A percentile compares a stretch with the other conserved stretches of the same genome.
Conservation (phyloP, 1,140 invertebrate species). For the Drosophila virilis region DNA sequence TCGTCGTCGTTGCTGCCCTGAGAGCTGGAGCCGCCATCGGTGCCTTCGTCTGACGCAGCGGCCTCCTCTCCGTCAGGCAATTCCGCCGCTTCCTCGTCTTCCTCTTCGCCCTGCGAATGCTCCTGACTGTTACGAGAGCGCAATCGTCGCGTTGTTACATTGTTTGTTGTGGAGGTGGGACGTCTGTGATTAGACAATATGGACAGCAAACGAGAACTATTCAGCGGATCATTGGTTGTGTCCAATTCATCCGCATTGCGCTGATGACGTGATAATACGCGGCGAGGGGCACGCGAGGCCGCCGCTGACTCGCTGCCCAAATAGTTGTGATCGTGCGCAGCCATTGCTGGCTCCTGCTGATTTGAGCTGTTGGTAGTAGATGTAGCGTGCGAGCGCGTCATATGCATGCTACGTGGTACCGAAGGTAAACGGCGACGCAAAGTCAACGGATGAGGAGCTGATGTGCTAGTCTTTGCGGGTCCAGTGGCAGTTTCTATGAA, state of each 20-base stretch:
- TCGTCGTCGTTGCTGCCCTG: slow-evolving; percentile 57
- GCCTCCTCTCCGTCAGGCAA: slow-evolving; percentile 58
- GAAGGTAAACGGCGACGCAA: slow-evolving; percentile 59
- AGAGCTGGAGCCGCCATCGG: slow-evolving; percentile 71
- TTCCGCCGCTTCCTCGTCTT: slow-evolving; percentile 30
- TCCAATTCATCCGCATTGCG: slow-evolving; percentile 82
- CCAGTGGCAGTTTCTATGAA: slow-evolving; percentile 48
- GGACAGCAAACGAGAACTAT: slow-evolving; percentile 51
- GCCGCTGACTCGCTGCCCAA: slow-evolving; percentile 59
- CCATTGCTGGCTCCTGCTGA: slow-evolving; percentile 35
- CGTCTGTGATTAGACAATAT: slow-evolving; percentile 61
- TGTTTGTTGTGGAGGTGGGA: slow-evolving; percentile 72
- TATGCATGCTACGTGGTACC: slow-evolving; percentile 57
- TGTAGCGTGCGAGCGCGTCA: slow-evolving; percentile 81
- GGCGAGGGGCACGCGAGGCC: slow-evolving; percentile 55
- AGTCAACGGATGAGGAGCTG: slow-evolving; percentile 64
- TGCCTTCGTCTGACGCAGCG: slow-evolving; percentile 72
- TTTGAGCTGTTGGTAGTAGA: slow-evolving; percentile 62
- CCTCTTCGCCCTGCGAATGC: slow-evolving; percentile 60
- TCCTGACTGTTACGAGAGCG: slow-evolving; percentile 69
- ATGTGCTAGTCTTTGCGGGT: slow-evolving; percentile 46
- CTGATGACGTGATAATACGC: slow-evolving; percentile 79
- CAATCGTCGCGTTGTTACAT: slow-evolving; percentile 58
- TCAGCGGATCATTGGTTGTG: slow-evolving; percentile 73
- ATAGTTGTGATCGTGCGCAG: slow-evolving; percentile 81